Base-by-base conservation (phyloP, 2,888 invertebrate genomes). In the Mythimna vitellina region DNA sequence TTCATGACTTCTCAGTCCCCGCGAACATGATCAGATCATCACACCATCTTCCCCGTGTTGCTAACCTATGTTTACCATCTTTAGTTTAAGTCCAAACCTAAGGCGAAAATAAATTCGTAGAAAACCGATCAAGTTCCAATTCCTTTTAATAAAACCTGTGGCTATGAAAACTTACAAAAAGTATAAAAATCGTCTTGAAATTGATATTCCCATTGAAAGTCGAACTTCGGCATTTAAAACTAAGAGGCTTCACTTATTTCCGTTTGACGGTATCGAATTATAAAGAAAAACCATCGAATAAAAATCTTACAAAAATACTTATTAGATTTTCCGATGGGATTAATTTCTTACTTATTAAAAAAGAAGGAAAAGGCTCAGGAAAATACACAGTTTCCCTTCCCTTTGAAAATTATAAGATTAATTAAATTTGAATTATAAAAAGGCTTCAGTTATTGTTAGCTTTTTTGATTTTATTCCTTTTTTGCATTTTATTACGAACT, bases 271-370 rank as follows among this genome's bases (percentile, higher is more conserved):
- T 75, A 81, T 84, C 78, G 62, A 51, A 70, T 78, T 65, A 68
- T 70, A 54, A 60, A 61, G 60, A 51, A 64, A 63, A 61, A 54
- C n/a, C 69, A 68, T 76, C 49, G 38, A 82, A 80, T 68, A 79
- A 74, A 84, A 82, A 76, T 71, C 66, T 65, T 69, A 64, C 73
- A 76, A 73, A 71, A 78, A 76, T 75, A 75, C 67, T 77, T 80
- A 72, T 76, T 76, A 75, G 70, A 74, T 78, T 81, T 67, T 61
- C 32, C 22, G 66, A 80, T 83, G 64, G 76, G 81, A 78, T 85
- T 85, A 74, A 83, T 85, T 81, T 85, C 73, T 77, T 69, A 76
- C 66, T 75, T 80, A 83, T 76, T 72, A 80, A 75, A 73, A 56
- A 65, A 76, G 5, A 60, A 78, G 80, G 80, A 81, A 80, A 85